phyloP scores from a whole-genome alignment of 2,113 vertebrate genomes.

The Aegotheles bennettii region DNA sequence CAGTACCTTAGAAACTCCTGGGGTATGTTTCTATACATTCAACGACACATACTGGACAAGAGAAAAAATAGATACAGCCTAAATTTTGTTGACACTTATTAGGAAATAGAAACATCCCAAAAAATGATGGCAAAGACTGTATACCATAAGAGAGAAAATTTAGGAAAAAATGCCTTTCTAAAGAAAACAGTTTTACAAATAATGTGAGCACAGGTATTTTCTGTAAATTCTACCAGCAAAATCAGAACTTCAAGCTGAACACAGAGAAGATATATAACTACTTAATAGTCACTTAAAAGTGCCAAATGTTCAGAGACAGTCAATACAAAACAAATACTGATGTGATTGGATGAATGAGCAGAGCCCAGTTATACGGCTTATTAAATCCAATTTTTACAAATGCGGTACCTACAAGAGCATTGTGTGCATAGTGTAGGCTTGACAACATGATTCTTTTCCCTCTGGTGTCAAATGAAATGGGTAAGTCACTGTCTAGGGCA shows the following conservation, averaged over 20 bases:
- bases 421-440: not conserved
- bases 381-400: conserved; percentile 1
- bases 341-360: not conserved
- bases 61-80: not conserved
- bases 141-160: not conserved
- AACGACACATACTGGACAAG: not conserved
- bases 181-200: not conserved
- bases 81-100: not conserved
- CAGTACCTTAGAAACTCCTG: not conserved
- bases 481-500: not conserved
- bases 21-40: not conserved
- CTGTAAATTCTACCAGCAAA: not conserved
- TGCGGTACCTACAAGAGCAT: not conserved
- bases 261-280: not conserved
- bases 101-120: not conserved
- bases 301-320: not conserved
- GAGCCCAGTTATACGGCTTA: not conserved
- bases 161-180: not conserved
- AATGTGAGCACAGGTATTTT: not conserved
- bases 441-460: not conserved
- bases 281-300: not conserved
- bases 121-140: not conserved
- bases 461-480: not conserved
- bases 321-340: not conserved
- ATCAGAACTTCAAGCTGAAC: not conserved